Conservation (phyloP, 2,113 vertebrate species). For the Anolis carolinensis region DNA sequence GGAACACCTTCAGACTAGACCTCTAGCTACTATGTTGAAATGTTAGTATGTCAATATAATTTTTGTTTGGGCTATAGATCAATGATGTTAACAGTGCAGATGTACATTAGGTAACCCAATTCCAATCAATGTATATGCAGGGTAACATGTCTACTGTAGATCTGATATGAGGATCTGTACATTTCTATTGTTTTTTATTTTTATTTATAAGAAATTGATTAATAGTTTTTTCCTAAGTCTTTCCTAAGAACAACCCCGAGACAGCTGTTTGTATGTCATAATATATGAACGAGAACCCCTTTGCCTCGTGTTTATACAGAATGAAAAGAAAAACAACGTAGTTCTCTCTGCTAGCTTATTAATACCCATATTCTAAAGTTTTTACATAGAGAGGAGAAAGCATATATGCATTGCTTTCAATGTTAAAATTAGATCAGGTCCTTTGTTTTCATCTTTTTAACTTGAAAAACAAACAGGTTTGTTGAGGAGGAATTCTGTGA, state of each 20-base stretch:
- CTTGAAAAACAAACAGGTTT: background rate
- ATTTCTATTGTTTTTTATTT: slow-evolving; percentile 3
- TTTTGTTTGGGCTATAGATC: background rate
- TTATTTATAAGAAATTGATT: slow-evolving; percentile 60
- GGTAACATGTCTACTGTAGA: background rate
- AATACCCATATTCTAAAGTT: slow-evolving; percentile 50
- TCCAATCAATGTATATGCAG: background rate
- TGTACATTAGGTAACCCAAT: background rate
- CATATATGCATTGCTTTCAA: slow-evolving; percentile 56
- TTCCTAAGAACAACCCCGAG: slow-evolving; percentile 37
- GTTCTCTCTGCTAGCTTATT: slow-evolving; percentile 47
- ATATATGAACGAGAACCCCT: slow-evolving; percentile 26
- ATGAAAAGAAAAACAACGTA: slow-evolving; percentile 11
- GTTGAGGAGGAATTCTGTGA: background rate
- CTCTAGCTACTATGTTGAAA: background rate
- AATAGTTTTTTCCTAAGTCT: too few relatives aligned
- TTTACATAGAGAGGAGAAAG: slow-evolving; percentile 30
- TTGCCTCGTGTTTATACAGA: slow-evolving; percentile 7
- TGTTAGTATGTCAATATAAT: background rate
- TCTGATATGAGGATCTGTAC: slow-evolving; percentile 20
- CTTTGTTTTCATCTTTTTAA: background rate
- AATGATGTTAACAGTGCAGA: too few relatives aligned
- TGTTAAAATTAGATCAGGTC: slow-evolving; percentile 34
- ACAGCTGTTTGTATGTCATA: slow-evolving; percentile 38
- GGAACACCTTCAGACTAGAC: background rate